Percentiles rank a stretch among this genome's conserved stretches.
phyloP scores from a whole-genome alignment of 2,888 invertebrate genomes.

The Cynaeus angustus region DNA sequence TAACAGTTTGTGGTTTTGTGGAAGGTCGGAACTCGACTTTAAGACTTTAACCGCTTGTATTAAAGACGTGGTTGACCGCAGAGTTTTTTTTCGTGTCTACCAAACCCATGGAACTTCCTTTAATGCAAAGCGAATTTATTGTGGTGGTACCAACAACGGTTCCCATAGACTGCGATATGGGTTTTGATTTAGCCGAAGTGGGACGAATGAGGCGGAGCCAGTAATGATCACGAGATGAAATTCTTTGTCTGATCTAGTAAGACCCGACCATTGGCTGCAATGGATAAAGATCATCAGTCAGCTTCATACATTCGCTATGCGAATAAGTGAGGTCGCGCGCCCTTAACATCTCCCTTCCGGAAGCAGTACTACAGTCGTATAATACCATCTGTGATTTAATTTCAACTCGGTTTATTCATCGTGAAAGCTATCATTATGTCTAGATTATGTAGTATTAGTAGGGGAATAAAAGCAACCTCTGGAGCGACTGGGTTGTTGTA shows the following conservation, averaged over 20 bases:
- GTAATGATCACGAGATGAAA: conserved; percentile 50
- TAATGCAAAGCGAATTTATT: conserved; percentile 11
- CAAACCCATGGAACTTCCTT: conserved; percentile 12
- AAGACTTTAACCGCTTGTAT: conserved; percentile 17
- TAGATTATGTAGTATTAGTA: conserved; percentile 32
- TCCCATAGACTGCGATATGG: conserved; percentile 25
- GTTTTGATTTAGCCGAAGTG: conserved; percentile 44
- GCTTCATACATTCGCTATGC: conserved; percentile 24
- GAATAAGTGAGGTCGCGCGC: conserved; percentile 2
- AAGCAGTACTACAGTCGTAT: background rate
- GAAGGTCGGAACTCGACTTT: conserved; percentile 27
- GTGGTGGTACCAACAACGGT: conserved; percentile 17
- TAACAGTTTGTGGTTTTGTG: conserved; percentile 34
- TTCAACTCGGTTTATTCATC: background rate
- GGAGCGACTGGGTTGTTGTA: conserved; percentile 36
- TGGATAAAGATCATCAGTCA: conserved; percentile 9
- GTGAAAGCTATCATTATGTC: conserved; percentile 28
- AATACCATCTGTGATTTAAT: conserved; percentile 11
- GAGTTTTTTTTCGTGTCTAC: conserved; percentile 16
- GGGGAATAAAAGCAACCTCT: conserved; percentile 15
- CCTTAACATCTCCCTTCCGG: conserved; percentile 3
- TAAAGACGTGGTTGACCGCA: conserved; percentile 47
- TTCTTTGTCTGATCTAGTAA: conserved; percentile 48
- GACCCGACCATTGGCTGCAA: conserved; percentile 40
- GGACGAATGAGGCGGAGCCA: conserved; percentile 52